These are phyloP conservation scores for Caenorhabditis sp. DNA, from an alignment of 2,888 invertebrate genomes.

Conservation along the genomic window DNA sequence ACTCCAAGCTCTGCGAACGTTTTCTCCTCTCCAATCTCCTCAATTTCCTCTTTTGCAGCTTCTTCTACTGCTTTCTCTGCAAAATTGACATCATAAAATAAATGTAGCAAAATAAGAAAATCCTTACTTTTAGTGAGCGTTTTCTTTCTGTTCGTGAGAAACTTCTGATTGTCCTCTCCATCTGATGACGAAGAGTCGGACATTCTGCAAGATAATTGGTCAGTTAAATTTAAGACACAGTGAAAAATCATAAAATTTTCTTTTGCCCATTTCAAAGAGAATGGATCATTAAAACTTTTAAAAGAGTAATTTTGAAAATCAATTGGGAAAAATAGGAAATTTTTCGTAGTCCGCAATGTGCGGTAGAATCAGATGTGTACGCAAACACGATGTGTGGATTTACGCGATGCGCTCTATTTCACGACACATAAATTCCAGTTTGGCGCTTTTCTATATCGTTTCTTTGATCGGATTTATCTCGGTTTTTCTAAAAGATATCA, in stretches of 20 bases:
- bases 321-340: slow-evolving; percentile 15
- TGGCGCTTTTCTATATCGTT: too few relatives aligned
- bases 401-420: slow-evolving; percentile 15
- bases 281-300: neutral
- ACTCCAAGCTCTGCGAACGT: slow-evolving; percentile 87
- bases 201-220: slow-evolving; percentile 58
- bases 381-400: slow-evolving; percentile 41
- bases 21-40: slow-evolving; percentile 53
- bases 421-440: slow-evolving; percentile 20
- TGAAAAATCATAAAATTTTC: too few relatives aligned
- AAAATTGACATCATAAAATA: slow-evolving; percentile 85
- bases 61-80: slow-evolving; percentile 96
- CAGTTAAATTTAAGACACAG: neutral
- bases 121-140: slow-evolving; percentile 59
- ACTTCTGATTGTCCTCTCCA: slow-evolving; percentile 66
- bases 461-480: too few relatives aligned
- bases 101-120: too few relatives aligned
- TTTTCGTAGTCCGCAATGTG: slow-evolving; percentile 33
- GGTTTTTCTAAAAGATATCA: too few relatives aligned
- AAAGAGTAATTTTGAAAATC: neutral
- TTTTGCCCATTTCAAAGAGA: neutral
- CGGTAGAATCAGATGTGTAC: slow-evolving; percentile 11
- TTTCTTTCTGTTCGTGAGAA: slow-evolving; percentile 53
- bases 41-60: slow-evolving; percentile 90
- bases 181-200: slow-evolving; percentile 75